A percentile compares a stretch with the other conserved stretches of the same genome.
Conservation (phyloP, 2,888 invertebrate species). For the Xestia xanthographa region DNA sequence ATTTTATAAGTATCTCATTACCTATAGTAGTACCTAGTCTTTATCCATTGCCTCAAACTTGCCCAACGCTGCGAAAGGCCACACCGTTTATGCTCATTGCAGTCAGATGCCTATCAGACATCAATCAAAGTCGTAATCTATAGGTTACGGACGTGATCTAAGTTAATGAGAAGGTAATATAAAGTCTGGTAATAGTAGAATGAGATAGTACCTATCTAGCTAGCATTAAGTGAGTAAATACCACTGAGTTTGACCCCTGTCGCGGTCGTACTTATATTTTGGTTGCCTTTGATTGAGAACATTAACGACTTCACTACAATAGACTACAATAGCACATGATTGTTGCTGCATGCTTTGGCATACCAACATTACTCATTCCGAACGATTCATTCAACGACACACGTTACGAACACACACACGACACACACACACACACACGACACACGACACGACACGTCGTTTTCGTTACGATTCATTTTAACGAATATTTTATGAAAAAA, state of each 20-base stretch:
- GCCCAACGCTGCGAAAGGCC: constrained; percentile 40
- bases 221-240: not conserved
- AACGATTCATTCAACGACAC: too few relatives aligned
- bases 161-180: constrained; percentile 29
- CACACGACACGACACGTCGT: too few relatives aligned
- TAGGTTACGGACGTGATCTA: constrained; percentile 40
- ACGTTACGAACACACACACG: too few relatives aligned
- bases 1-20: constrained; percentile 56
- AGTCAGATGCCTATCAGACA: constrained; percentile 45
- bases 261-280: not conserved
- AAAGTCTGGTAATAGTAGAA: constrained; percentile 10
- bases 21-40: constrained; percentile 10
- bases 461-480: too few relatives aligned
- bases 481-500: too few relatives aligned
- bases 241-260: not conserved
- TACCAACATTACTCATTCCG: not conserved
- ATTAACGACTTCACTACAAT: not conserved
- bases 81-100: constrained; percentile 47
- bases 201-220: not conserved
- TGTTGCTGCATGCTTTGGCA: not conserved
- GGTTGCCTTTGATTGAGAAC: not conserved
- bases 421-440: too few relatives aligned
- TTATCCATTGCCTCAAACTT: constrained; percentile 43
- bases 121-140: constrained; percentile 50
- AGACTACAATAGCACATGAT: not conserved